phyloP scores from a whole-genome alignment of 2,113 vertebrate genomes.

The Mus musculus region GRCm39 chr3:156307501-156308000 shows the following conservation, averaged over 20 bases:
- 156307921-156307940: not conserved
- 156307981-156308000: not conserved
- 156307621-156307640: not conserved
- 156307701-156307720: not conserved
- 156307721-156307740: not conserved
- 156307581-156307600: not conserved
- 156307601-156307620: not conserved
- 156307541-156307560: not conserved
- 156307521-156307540: not conserved
- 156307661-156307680: not conserved
- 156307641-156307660: not conserved
- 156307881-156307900: not conserved
- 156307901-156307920: not conserved
- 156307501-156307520: not conserved
- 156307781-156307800: not conserved
- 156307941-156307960: not conserved
- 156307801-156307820: constrained; percentile 27
- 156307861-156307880: not conserved
- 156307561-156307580: not conserved
- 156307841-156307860: not conserved
- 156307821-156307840: not conserved
- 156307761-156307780: not conserved
- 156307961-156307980: not conserved
- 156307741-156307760: not conserved
- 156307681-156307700: constrained; percentile 43